These are phyloP conservation scores for Daboia siamensis DNA, from an alignment of 2,113 vertebrate genomes.

Conservation along the genomic window DNA sequence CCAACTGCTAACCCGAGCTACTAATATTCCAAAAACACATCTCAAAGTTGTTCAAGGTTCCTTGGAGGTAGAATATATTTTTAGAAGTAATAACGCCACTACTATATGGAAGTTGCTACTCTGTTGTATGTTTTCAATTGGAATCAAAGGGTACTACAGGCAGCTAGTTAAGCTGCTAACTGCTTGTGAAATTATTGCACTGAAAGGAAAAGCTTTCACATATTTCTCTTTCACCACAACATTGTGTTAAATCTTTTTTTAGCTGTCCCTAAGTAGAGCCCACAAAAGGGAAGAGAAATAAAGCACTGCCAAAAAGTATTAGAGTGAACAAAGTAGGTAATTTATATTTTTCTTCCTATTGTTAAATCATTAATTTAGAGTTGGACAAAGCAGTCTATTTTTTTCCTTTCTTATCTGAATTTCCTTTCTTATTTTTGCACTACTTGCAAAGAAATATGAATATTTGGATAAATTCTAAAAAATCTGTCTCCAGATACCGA, in stretches of 20 bases:
- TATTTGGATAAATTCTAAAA: background rate
- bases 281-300: background rate
- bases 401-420: background rate
- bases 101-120: background rate
- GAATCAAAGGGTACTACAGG: background rate
- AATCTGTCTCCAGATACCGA: background rate
- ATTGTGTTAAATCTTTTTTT: background rate
- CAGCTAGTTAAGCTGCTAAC: background rate
- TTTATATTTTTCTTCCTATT: background rate
- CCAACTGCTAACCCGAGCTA: no score
- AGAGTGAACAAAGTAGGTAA: background rate
- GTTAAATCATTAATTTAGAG: background rate
- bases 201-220: background rate
- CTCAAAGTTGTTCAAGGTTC: background rate
- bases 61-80: background rate
- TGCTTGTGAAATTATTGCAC: background rate
- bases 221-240: background rate
- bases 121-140: background rate
- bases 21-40: no score
- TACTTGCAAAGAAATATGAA: background rate
- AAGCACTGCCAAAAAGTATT: background rate
- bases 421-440: background rate
- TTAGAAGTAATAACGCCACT: background rate
- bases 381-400: background rate
- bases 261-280: background rate